A percentile compares a stretch with the other conserved stretches of the same genome.
phyloP scores from a whole-genome alignment of 2,113 vertebrate species.

The Buteo buteo region DNA sequence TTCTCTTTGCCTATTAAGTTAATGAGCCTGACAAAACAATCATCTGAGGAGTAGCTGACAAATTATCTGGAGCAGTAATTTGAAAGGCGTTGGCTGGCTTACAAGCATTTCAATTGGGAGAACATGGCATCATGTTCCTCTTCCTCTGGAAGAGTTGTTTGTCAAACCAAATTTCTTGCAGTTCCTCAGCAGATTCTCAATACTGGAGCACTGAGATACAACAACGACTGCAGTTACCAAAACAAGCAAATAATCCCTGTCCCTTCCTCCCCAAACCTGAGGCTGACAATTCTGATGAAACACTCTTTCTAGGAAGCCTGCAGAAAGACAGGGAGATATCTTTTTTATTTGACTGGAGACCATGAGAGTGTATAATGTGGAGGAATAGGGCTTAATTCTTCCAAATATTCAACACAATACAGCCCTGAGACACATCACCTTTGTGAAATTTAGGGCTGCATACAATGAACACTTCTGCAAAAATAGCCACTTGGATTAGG shows the following conservation, averaged over 20 bases:
- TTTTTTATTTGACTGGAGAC: background rate
- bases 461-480: background rate
- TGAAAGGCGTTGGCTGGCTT: background rate
- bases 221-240: background rate
- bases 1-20: slow-evolving; percentile 19
- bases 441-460: background rate
- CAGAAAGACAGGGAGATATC: background rate
- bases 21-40: slow-evolving; percentile 46
- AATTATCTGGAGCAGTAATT: slow-evolving; percentile 9
- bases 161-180: background rate
- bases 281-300: background rate
- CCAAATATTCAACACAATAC: background rate
- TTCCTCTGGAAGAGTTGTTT: background rate
- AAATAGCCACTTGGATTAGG: background rate
- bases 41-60: slow-evolving; percentile 21
- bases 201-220: background rate
- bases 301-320: background rate
- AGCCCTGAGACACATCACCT: background rate
- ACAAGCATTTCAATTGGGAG: background rate
- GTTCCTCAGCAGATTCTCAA: background rate
- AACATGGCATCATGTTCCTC: background rate
- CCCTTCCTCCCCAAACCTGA: background rate
- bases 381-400: background rate
- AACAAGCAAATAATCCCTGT: background rate
- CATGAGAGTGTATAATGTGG: background rate